Conservation (phyloP, 2,113 vertebrate genomes). For the Antechinus stuartii region DNA sequence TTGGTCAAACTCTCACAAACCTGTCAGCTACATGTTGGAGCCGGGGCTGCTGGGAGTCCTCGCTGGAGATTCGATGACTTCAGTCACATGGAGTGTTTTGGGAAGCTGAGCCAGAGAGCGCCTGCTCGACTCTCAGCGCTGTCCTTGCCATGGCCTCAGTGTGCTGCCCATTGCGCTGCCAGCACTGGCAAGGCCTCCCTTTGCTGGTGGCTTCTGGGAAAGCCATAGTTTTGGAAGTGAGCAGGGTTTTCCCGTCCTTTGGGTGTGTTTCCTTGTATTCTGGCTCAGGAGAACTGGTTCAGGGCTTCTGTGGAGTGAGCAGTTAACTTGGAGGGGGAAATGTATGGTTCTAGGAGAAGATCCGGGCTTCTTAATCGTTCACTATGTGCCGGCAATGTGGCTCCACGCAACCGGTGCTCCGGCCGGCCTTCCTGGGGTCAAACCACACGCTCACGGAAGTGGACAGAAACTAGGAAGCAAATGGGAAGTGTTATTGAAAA, state of each 20-base stretch:
- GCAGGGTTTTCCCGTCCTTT: slow-evolving; percentile 29
- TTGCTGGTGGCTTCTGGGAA: slow-evolving; percentile 10
- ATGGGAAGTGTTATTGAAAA: neutral
- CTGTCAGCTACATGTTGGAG: neutral
- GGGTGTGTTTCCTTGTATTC: neutral
- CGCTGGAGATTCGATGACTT: neutral
- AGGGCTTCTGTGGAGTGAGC: neutral
- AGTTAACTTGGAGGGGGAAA: neutral
- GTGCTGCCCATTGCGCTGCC: slow-evolving; percentile 4
- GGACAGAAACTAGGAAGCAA: neutral
- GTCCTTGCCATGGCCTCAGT: neutral
- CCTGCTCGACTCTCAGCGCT: slow-evolving; percentile 1
- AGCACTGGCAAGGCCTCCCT: slow-evolving; percentile 17
- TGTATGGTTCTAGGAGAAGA: neutral
- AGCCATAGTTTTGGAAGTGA: slow-evolving; percentile 4
- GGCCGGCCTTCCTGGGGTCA: neutral
- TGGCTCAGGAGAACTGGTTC: neutral
- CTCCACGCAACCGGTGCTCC: neutral
- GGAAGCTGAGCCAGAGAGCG: neutral
- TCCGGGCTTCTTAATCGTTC: neutral
- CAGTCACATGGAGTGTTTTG: neutral
- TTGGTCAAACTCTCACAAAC: slow-evolving; percentile 26
- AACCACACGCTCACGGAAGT: neutral
- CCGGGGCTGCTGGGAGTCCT: neutral
- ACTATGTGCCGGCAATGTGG: neutral